Evolutionary conservation across 2,797 vertebrate genomes (phyloP), one percentile per base, ranked within the genome.

Genomic region (Heteromormyrus szaboi): DNA sequence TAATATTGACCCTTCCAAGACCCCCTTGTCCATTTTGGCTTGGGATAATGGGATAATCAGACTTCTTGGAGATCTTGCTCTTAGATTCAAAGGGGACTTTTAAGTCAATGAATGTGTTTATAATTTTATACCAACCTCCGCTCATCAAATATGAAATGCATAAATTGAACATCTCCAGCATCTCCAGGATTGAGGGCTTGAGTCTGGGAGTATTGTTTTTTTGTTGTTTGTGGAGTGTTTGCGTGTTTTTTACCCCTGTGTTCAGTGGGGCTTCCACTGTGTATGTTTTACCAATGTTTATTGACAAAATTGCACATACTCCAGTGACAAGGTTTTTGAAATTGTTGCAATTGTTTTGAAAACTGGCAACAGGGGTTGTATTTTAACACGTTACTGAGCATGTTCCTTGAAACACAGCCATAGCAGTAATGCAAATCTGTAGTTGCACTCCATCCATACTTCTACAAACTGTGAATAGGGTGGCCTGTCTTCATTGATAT

Each of bases 51-150:
- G 22, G 44, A 62, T 89, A 89, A 89, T 89, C 14, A 68, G 88
- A 85, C 88, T 89, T 89, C 54, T 89, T 25, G 3, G 41, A 85
- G 3, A 89, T 50, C 2, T 11, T 41, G 56, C 25, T 68, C 88
- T 56, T 22, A 44, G 12, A 41, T 46, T 29, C 41, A 46, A 54
- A 76, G 72, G 87, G 17, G 17, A 76, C 4, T 81, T 88, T 46
- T 76, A 44, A 54, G 44, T 79, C 54, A 48, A 88, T 84, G 25
- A 83, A 84, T 88, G 29, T 59, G 51, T 76, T 88, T 54, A 83
- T 12, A 84, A 88, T 25, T 83, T 37, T 83, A 79, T 79, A 88
- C 25, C 19, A 53, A 33, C 19, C n/a, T 85, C 50, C 50, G 0
- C 33, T 46, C 33, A 79, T 41, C 72, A 44, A 41, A 44, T 44